Evolutionary conservation across 2,113 vertebrate species (phyloP).

Genomic region (Glareola pratincola): DNA sequence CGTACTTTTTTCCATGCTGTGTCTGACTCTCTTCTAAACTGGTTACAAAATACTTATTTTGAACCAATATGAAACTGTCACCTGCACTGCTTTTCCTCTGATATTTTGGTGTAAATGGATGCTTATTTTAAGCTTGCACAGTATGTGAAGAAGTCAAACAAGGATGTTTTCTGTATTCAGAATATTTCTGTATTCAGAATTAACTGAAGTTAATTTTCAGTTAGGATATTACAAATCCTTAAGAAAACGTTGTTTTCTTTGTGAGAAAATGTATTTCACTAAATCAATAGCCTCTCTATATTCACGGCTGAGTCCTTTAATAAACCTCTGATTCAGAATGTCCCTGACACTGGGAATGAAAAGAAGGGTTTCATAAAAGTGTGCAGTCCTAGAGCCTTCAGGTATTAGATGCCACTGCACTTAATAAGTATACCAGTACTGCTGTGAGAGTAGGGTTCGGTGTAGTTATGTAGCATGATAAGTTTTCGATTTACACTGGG

Average conservation of each 20-base stretch:
- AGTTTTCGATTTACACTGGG: neutral
- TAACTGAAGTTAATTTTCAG: neutral
- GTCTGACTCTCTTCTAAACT: neutral
- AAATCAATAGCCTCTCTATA: neutral
- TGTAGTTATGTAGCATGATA: neutral
- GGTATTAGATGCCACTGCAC: neutral
- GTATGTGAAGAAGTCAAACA: neutral
- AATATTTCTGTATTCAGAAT: neutral
- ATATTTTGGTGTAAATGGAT: neutral
- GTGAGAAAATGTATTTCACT: neutral
- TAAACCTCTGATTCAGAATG: neutral
- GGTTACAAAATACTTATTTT: neutral
- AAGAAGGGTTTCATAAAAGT: neutral
- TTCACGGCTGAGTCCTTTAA: neutral
- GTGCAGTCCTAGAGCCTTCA: neutral
- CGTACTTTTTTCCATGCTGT: neutral
- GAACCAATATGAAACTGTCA: neutral
- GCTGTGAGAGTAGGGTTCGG: neutral
- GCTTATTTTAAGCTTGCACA: neutral
- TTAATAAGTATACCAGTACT: neutral
- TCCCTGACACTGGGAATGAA: neutral
- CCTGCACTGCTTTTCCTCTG: neutral
- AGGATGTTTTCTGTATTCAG: neutral
- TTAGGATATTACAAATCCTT: neutral
- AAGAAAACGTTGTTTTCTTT: neutral